Evolutionary conservation across 2,797 vertebrate genomes (phyloP), one percentile per base, ranked within the genome.

Genomic region (Furcifer pardalis): DNA sequence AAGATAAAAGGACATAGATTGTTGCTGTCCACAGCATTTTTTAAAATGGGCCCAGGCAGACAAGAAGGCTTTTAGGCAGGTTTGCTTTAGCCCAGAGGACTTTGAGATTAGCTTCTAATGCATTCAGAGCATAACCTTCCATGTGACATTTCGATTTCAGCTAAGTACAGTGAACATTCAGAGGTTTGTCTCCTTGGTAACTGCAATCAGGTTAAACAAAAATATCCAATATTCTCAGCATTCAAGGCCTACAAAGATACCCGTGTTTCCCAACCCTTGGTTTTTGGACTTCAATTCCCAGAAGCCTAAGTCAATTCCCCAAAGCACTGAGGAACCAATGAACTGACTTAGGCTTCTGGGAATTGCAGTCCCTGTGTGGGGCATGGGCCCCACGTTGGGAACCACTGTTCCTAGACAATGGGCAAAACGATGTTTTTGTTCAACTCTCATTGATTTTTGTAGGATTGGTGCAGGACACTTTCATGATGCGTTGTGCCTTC

Each of bases 1-100:
- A 89, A 87, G 86, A 1, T 4, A 82, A 91, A 85, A 60, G 4
- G 37, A 52, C 83, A 71, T 49, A n/a, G 72, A 32, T 46, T 86
- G 62, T 69, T 90, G 52, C 71, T 89, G 81, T 92, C 87, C 89
- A 35, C 69, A 10, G 86, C 66, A 78, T 89, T 74, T 93, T 66
- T 88, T 91, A n/a, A n/a, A n/a, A 89, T 85, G 82, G 74, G 35
- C 60, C 87, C 77, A 72, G 89, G 79, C 91, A 91, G 75, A 82
- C 77, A 63, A 60, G 84, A 91, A 91, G 69, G 86, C 88, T 92
- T 93, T 92, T 87, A 89, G 87, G 42, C 65, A 87, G 85, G 74
- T 42, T 35, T 49, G n/a, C 83, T 79, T 90, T 84, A 82, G 79
- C 86, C 0, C 1, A 1, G 7, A 89, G 81, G 81, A 82, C 88